Evolutionary conservation across 2,797 vertebrate genomes (phyloP), one percentile per base, ranked within the genome.

Genomic region (Hemitrygon akajei): DNA sequence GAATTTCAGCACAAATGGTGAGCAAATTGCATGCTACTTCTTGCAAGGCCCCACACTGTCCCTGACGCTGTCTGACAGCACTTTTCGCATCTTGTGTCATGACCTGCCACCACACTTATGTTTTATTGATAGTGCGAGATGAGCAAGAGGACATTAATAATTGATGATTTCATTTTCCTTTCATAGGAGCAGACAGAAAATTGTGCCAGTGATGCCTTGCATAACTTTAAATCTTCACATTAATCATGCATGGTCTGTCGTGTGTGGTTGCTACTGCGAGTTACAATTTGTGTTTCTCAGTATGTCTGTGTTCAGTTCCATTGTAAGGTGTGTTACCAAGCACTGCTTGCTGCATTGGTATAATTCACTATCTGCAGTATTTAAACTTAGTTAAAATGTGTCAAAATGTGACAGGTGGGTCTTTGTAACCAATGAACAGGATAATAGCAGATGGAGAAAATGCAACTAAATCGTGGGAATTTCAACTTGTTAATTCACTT

Each of bases 1-100:
- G 97, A 98, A 96, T 96, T 96, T 95, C 96, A 95, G 97, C 97
- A 94, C 96, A 96, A 96, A 98, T 99, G 98, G 98, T 99, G 96
- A 98, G 97, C 91, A 89, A 12, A 14, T 12, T 14, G 47, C 75
- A n/a, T 9, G 1, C 1, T 34, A 9, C 37, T 69, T 20, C 6
- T 20, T 16, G 1, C 58, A 7, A 3, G 18, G 22, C 7, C 71
- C 34, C n/a, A 0, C 18, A 11, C 60, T 66, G 82, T n/a, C 27
- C 27, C 56, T 14, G 71, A 5, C 0, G 7, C 16, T 20, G 34
- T 37, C 18, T 34, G 16, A 0, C 20, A 0, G 22, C 16, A 20
- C 60, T 20, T 40, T 18, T 1, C 27, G 22, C 73, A 25, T 1
- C 77, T 7, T 18, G 7, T 37, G 12, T n/a, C 12, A 10, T 30